Evolutionary conservation across 2,888 invertebrate genomes (phyloP).

Genomic region (Gasteruption jaculator): DNA sequence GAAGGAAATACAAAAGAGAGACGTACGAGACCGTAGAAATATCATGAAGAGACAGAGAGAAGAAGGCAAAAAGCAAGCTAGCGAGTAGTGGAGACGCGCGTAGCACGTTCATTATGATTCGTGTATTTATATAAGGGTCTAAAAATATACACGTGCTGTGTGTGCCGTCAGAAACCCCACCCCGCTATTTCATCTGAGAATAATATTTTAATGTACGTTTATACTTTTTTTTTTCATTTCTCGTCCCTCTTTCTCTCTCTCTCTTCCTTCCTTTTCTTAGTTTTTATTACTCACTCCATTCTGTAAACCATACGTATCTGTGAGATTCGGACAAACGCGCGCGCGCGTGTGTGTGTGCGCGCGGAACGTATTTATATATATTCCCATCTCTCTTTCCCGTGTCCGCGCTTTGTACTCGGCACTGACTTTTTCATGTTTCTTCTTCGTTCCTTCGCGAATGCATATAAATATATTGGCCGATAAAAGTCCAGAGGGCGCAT

Average conservation of each 20-base stretch:
- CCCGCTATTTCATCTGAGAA: constrained; percentile 53
- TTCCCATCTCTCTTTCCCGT: too few species aligned
- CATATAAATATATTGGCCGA: too few species aligned
- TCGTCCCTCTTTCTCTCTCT: not conserved
- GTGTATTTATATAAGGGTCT: constrained; percentile 53
- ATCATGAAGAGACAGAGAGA: constrained; percentile 17
- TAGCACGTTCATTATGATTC: constrained; percentile 52
- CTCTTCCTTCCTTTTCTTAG: not conserved
- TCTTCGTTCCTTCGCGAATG: not conserved
- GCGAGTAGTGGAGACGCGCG: constrained; percentile 33
- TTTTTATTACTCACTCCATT: too few species aligned
- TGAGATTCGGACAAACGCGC: too few species aligned
- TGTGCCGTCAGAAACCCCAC: constrained; percentile 49
- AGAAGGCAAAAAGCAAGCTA: constrained; percentile 21
- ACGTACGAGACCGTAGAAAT: constrained; percentile 17
- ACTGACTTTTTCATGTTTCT: constrained; percentile 2
- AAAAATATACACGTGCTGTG: constrained; percentile 45
- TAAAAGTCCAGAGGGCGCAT: too few species aligned
- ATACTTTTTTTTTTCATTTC: too few species aligned
- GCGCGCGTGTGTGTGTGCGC: too few species aligned
- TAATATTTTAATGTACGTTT: constrained; percentile 53
- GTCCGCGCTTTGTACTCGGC: not conserved
- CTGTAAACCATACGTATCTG: too few species aligned
- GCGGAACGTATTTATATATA: not conserved
- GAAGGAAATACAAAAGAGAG: constrained; percentile 3